Evolutionary conservation across 2,113 vertebrate species (phyloP), one percentile per base, ranked within the genome.

Genomic region (Ondatra zibethicus): DNA sequence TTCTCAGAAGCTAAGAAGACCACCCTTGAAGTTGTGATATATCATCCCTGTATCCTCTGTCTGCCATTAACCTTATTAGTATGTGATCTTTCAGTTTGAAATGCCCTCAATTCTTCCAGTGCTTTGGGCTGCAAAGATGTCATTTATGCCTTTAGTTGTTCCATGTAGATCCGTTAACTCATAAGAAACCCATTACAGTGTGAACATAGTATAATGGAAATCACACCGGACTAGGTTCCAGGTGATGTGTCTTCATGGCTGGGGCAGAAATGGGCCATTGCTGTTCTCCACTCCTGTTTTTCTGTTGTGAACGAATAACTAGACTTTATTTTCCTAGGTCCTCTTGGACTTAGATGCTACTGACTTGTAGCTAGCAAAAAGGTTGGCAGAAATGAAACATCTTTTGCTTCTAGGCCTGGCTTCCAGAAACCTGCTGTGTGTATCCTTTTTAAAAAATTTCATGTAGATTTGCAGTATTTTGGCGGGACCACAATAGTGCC

Each of bases 331-430:
- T 66, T 96, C 50, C 31, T 36, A 95, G 25, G 14, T 25, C 88
- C 23, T 66, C n/a, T 63, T 81, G 16, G 2, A 76, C 55, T 91
- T 93, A 89, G 17, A 16, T 89, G 72, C 65, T 50, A 84, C 45
- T 89, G 65, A 95, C 23, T 95, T 95, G 42, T 91, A 70, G 47
- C 52, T 78, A 88, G 50, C 31, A 78, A n/a, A 85, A 93, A 47
- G 9, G 45, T 82, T n/a, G 91, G 39, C 7, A 87, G 88, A 89
- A 89, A 82, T 89, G 65, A 52, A 25, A 52, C 33, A 23, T 55
- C 21, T 85, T 61, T 55, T 7, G 19, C 33, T 91, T 93, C 52
- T 68, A 61, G 52, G 36, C 21, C 87, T 91, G 66, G 63, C n/a
- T 78, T 36, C 78, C 7, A 93, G 80, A 95, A 93, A 90, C 47